Evolutionary conservation across 2,113 vertebrate genomes (phyloP), one percentile per base, ranked within the genome.

Genomic region (Riparia riparia): DNA sequence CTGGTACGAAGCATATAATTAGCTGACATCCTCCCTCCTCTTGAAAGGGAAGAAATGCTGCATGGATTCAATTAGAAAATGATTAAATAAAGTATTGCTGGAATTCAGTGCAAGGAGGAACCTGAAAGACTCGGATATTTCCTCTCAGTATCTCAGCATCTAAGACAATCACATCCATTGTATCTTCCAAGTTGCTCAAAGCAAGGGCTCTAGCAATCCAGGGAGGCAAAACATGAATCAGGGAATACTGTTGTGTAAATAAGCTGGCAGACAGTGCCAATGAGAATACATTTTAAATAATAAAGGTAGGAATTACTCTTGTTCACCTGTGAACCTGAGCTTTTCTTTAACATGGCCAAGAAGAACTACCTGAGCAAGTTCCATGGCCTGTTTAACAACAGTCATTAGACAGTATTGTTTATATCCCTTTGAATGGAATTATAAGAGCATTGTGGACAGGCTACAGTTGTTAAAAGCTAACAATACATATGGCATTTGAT

Each of bases 41-140:
- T 82, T 87, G 37, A 76, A 93, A 87, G 49, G 20, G 77, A 95
- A 50, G 41, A 89, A 94, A 66, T 60, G 53, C 47, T 79, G 32
- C 81, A 61, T 64, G 49, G n/a, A 41, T 91, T 93, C 49, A 50
- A 64, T 78, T 79, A 82, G 69, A 76, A 93, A 93, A 86, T 71
- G 6, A 89, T 84, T 87, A 87, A 76, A 79, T 74, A 57, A 87
- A 82, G 42, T 65, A 50, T 17, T 76, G 53, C 61, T 78, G 21
- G 57, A 64, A 49, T 69, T 95, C 69, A 47, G 31, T 34, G 41
- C 22, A 34, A 61, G 66, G 45, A 84, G 57, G 70, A 76, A 56
- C n/a, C 41, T 61, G 79, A 65, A 80, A 42, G 70, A 42, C 34
- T 77, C 3, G 0, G 41, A 6, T 64, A 17, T 29, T 80, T 73